These are phyloP conservation scores for Phalacrocorax pelagicus DNA, from an alignment of 2,113 vertebrate genomes.

Conservation along the genomic window DNA sequence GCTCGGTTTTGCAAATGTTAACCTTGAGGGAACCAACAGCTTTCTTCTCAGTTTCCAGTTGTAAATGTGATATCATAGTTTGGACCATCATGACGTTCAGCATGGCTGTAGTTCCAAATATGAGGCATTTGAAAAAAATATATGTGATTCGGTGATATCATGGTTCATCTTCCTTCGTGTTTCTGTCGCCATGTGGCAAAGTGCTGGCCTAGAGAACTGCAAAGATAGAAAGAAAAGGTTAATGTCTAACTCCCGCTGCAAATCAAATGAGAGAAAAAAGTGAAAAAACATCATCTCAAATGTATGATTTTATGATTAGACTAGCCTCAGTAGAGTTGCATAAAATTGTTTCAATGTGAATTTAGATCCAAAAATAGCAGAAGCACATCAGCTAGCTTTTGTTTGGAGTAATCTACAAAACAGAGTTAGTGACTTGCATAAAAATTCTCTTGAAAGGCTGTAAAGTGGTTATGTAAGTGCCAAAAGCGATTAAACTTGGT, in stretches of 20 bases:
- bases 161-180: not conserved
- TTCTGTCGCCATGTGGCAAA: not conserved
- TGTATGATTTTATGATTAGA: not conserved
- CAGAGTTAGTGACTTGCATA: not conserved
- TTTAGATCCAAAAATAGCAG: not conserved
- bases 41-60: not conserved
- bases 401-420: not conserved
- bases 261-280: not conserved
- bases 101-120: not conserved
- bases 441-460: not conserved
- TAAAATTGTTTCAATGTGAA: not conserved
- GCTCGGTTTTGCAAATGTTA: not conserved
- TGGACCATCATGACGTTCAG: not conserved
- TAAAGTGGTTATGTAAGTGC: not conserved
- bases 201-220: not conserved
- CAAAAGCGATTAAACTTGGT: not conserved
- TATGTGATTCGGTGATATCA: fast-evolving
- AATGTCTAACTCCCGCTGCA: not conserved
- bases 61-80: not conserved
- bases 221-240: not conserved
- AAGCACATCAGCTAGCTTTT: not conserved
- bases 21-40: not conserved
- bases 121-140: not conserved
- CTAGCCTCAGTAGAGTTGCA: not conserved
- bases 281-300: not conserved